These are phyloP conservation scores for Todus mexicanus DNA, from an alignment of 2,797 vertebrate genomes.

Conservation along the genomic window DNA sequence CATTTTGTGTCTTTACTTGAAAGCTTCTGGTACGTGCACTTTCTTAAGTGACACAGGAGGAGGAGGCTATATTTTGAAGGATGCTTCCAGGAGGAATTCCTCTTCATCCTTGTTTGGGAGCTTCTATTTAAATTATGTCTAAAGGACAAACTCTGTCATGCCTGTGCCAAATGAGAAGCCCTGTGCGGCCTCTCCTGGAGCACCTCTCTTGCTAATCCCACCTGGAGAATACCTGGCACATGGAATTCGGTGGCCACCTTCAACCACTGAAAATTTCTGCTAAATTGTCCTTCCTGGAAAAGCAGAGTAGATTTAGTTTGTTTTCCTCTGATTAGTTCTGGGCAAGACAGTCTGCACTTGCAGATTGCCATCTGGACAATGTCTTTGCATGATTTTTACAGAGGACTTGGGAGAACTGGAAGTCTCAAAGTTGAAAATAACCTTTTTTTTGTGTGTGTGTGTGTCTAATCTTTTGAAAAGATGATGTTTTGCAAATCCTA, in stretches of 20 bases:
- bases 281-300: not conserved
- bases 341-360: not conserved
- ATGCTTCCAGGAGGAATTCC: not conserved
- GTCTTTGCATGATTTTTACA: not conserved
- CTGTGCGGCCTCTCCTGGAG: not conserved
- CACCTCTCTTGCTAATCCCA: not conserved
- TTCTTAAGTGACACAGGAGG: not conserved
- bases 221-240: not conserved
- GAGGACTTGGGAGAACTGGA: not conserved
- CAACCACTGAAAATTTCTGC: not conserved
- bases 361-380: not conserved
- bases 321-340: not conserved
- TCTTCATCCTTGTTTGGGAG: not conserved
- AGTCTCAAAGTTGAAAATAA: not conserved
- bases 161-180: not conserved
- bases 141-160: not conserved
- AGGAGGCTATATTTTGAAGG: not conserved
- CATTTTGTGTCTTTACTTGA: not conserved
- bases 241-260: not conserved
- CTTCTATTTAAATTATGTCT: not conserved
- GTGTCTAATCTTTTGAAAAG: not conserved
- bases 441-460: too few species aligned
- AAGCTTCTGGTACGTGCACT: not conserved
- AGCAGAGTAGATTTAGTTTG: not conserved
- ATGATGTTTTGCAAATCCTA: not conserved